Conservation (phyloP, 2,797 vertebrate species). For the Siniperca scherzeri region DNA sequence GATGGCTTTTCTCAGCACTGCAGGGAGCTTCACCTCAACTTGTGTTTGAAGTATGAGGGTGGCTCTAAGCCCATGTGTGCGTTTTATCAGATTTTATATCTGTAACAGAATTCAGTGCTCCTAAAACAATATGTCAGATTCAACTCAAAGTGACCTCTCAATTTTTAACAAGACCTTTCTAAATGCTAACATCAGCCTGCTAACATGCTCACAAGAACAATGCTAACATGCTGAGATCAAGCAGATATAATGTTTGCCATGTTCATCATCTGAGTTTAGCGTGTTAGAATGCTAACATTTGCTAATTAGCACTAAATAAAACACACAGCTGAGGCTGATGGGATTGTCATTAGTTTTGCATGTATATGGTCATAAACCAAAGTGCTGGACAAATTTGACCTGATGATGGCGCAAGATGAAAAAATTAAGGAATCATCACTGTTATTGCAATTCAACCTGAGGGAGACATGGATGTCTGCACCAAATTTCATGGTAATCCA, state of each 20-base stretch:
- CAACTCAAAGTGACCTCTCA: conserved; percentile 26
- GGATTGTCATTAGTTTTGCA: background rate
- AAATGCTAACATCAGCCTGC: background rate
- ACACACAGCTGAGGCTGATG: background rate
- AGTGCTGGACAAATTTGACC: background rate
- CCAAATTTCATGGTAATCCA: background rate
- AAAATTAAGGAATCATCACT: background rate
- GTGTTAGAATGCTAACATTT: background rate
- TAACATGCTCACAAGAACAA: background rate
- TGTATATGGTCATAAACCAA: background rate
- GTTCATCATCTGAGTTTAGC: background rate
- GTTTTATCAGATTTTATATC: conserved; percentile 50
- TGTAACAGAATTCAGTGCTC: conserved; percentile 15
- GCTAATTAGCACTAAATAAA: background rate
- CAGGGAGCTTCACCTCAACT: conserved; percentile 29
- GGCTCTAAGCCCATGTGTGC: conserved; percentile 29
- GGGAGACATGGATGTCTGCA: background rate
- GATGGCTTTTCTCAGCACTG: conserved; percentile 39
- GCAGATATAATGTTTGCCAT: background rate
- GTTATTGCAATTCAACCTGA: background rate
- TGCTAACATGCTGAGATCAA: background rate
- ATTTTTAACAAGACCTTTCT: background rate
- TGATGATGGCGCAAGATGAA: background rate
- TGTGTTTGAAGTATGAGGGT: conserved; percentile 22
- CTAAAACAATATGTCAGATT: conserved; percentile 32